Conservation (phyloP, 2,797 vertebrate species). For the Otus scops region DNA sequence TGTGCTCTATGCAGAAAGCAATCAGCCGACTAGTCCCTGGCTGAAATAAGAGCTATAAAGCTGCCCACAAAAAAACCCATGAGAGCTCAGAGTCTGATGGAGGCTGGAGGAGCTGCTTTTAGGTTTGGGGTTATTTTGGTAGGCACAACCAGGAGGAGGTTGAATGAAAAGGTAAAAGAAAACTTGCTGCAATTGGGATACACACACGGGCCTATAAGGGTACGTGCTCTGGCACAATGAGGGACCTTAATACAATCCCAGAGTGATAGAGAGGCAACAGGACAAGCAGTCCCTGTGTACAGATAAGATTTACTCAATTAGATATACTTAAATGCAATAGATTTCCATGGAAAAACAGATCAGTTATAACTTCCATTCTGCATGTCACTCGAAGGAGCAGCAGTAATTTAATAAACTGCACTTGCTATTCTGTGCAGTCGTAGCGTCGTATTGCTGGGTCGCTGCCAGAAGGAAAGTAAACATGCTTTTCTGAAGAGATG, state of each 20-base stretch:
- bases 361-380: background rate
- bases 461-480: background rate
- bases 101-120: background rate
- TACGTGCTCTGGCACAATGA: background rate
- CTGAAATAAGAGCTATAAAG: background rate
- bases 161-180: background rate
- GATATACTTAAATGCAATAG: background rate
- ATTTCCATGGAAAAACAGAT: background rate
- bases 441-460: background rate
- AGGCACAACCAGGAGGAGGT: background rate
- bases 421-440: background rate
- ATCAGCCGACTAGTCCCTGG: background rate
- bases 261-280: background rate
- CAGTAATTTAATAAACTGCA: background rate
- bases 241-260: background rate
- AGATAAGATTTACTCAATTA: background rate
- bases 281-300: background rate
- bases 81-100: background rate
- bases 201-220: accelerated
- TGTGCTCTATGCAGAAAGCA: background rate
- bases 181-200: background rate
- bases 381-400: background rate
- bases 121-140: background rate
- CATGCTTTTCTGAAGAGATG: accelerated
- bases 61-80: background rate